phyloP scores from a whole-genome alignment of 2,888 invertebrate species.

The Diploptera punctata region DNA sequence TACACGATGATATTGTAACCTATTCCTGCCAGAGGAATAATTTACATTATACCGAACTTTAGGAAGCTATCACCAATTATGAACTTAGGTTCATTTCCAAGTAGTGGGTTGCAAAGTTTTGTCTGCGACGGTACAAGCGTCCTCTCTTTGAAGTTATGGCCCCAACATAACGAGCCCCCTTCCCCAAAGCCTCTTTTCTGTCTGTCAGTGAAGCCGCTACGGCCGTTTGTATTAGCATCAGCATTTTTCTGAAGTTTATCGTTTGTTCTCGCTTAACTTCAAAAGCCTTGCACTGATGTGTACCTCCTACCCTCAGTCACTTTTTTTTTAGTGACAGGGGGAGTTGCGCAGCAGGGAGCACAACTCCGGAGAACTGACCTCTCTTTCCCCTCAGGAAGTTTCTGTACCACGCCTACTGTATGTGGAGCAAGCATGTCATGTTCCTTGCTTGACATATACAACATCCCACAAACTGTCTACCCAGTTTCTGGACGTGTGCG shows the following conservation, averaged over 20 bases:
- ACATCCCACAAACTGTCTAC: constrained; percentile 18
- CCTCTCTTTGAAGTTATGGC: constrained; percentile 16
- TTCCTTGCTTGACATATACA: background rate
- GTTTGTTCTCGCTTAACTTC: constrained; percentile 22
- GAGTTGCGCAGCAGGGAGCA: background rate
- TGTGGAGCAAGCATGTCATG: constrained; percentile 10
- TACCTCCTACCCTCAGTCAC: background rate
- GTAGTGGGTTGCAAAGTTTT: background rate
- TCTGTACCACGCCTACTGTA: constrained; percentile 14
- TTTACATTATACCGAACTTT: too few relatives aligned
- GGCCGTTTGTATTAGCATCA: constrained; percentile 18
- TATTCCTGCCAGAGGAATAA: too few relatives aligned
- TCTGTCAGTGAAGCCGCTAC: constrained; percentile 12
- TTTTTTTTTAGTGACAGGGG: background rate
- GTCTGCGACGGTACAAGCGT: background rate
- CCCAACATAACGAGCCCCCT: background rate
- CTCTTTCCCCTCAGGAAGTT: background rate
- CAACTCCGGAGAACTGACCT: constrained; percentile 7
- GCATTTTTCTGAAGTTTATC: constrained; percentile 24
- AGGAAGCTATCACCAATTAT: too few relatives aligned
- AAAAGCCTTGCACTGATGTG: constrained; percentile 17
- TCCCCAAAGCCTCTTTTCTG: background rate
- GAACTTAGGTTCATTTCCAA: too few relatives aligned
- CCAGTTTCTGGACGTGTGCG: constrained; percentile 10
- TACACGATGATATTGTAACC: too few relatives aligned